Conservation (phyloP, 1,140 invertebrate genomes). For the Cheumatopsyche charites region DNA sequence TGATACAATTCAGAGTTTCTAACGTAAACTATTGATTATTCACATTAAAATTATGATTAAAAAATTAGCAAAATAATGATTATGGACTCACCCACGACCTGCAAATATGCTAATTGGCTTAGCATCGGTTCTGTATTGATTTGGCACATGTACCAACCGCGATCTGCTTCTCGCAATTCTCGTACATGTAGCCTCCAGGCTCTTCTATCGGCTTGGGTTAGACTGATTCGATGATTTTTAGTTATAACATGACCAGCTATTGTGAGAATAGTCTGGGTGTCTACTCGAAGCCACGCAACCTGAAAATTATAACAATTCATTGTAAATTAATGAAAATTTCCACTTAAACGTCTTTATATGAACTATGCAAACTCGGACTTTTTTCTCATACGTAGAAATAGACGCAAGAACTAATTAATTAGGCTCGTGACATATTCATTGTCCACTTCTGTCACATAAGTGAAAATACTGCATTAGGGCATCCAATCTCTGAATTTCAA, state of each 20-base stretch:
- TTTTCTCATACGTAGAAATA: too few relatives aligned
- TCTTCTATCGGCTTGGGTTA: conserved; percentile 78
- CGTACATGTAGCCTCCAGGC: conserved; percentile 83
- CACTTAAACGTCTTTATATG: too few relatives aligned
- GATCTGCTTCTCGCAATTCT: conserved; percentile 75
- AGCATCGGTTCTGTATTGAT: conserved; percentile 93
- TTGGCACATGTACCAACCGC: conserved; percentile 86
- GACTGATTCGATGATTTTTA: conserved; percentile 81
- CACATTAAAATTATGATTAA: too few relatives aligned
- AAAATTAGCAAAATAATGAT: too few relatives aligned
- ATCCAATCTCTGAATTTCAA: too few relatives aligned
- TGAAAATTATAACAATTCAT: conserved; percentile 52
- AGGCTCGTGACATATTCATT: too few relatives aligned
- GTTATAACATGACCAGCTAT: conserved; percentile 87
- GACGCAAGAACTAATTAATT: too few relatives aligned
- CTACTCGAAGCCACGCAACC: conserved; percentile 87
- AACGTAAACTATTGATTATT: too few relatives aligned
- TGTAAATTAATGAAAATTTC: background rate
- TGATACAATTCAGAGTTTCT: too few relatives aligned
- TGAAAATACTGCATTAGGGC: too few relatives aligned
- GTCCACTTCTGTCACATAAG: too few relatives aligned
- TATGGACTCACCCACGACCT: conserved; percentile 80
- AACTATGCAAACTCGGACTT: too few relatives aligned
- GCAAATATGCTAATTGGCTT: conserved; percentile 82
- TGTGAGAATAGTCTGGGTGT: conserved; percentile 87